Conservation (phyloP, 1,140 invertebrate species). For the Nasonia giraulti region DNA sequence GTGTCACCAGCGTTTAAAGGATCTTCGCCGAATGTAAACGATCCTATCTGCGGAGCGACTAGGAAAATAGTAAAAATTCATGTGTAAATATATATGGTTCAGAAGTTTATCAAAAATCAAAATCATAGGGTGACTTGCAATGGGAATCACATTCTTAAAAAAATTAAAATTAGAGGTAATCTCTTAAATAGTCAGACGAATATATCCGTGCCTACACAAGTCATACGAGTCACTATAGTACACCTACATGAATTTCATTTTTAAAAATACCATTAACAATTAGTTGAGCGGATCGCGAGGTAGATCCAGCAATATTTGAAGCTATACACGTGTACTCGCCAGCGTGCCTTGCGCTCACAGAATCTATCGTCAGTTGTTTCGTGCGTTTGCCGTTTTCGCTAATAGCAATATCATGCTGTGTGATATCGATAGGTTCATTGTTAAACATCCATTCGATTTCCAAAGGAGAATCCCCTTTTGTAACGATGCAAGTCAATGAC, state of each 20-base stretch:
- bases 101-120: background rate
- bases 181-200: background rate
- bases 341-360: slow-evolving; percentile 75
- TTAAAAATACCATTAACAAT: slow-evolving; percentile 77
- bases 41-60: slow-evolving; percentile 81
- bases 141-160: background rate
- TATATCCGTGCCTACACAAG: background rate
- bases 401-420: slow-evolving; percentile 57
- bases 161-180: background rate
- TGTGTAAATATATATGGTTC: background rate
- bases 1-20: slow-evolving; percentile 83
- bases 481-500: slow-evolving; percentile 84
- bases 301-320: slow-evolving; percentile 78
- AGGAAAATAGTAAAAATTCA: slow-evolving; percentile 53
- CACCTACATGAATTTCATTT: background rate
- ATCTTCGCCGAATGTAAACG: slow-evolving; percentile 80
- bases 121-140: background rate
- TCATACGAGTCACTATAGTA: slow-evolving; percentile 30
- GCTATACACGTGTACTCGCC: slow-evolving; percentile 81
- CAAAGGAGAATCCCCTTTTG: slow-evolving; percentile 83
- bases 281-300: slow-evolving; percentile 78
- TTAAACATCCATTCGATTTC: slow-evolving; percentile 78
- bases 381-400: slow-evolving; percentile 74
- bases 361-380: slow-evolving; percentile 68
- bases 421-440: slow-evolving; percentile 64